Evolutionary conservation across 2,797 vertebrate species (phyloP), one percentile per base, ranked within the genome.

Genomic region (Champsocephalus esox): DNA sequence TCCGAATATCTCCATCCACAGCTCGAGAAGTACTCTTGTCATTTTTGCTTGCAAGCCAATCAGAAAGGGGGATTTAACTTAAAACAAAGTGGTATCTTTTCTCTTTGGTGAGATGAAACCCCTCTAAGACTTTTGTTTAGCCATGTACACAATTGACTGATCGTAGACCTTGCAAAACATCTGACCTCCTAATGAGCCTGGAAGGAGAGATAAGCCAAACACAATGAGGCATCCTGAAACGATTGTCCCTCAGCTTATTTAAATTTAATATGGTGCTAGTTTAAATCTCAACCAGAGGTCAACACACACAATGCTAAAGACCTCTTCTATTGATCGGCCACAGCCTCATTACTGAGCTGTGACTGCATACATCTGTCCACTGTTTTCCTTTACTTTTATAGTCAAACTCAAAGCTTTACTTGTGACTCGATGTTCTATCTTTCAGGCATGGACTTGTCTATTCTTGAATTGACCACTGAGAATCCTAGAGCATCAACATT

Each of bases 301-400:
- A 48, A 28, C 60, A 16, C 60, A 59, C 43, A 6, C 44, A 58
- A 59, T 17, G 56, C 58, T 75, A 60, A 81, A 52, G 49, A 67
- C 65, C 61, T 59, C 2, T 21, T 19, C 70, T 60, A 82, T 82
- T 3, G 38, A 77, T 44, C 4, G 8, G 51, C 32, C 21, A 3
- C 1, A 19, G 41, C 43, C 75, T 73, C 75, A 67, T 70, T 64
- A 70, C 65, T 49, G 24, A 79, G 32, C 66, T 45, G 44, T 12
- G 50, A 63, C 61, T 56, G 56, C 10, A n/a, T 38, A 3, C 17
- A 44, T 64, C 51, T n/a, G 51, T 61, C 28, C 52, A 3, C 54
- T 49, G 57, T 7, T 57, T 28, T 28, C 28, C 28, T 28, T 28
- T 4, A 55, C 34, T 38, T 57, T 12, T 70, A 34, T 28, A 51